Base-by-base conservation (phyloP, 2,888 invertebrate species). In the Metellina segmentata region DNA sequence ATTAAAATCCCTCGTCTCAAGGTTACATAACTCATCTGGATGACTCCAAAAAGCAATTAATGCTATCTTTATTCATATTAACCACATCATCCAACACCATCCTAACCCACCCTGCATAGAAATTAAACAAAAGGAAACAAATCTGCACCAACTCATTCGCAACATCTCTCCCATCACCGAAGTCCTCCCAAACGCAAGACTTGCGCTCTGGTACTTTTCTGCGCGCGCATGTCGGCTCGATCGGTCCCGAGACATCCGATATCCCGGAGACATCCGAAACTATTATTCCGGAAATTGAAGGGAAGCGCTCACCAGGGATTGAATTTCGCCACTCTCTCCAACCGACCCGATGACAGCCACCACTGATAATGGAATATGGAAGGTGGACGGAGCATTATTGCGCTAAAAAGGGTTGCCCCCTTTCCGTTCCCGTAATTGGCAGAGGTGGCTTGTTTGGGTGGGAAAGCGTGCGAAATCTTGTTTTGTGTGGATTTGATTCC, bases 241-340 rank as follows among this genome's bases (percentile, higher is more conserved):
- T 69, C 71, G 81, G 89, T 19, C 87, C 69, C 91, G 91, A 61
- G 92, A 87, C 86, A 92, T 69, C 87, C 90, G 92, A 92, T 92
- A 79, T 81, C 83, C 83, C n/a, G 34, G 89, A 82, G 92, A 90
- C 90, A 92, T 90, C 92, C 79, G 90, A 92, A 81, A 86, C 92
- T 90, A 92, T 92, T 92, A 92, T 90, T 88, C 92, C 92, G 92
- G 92, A 92, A 92, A 92, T 92, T 92, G 92, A 90, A 92, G 92
- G 92, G 87, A 92, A 92, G 90, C 86, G 87, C 83, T 81, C 87
- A 51, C 82, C 83, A 53, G n/a, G 90, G 86, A 87, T 91, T 51
- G 83, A 78, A 78, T 91, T 91, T 91, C 91, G n/a, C 81, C 82
- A 78, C 90, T 78, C 85, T 85, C 90, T 74, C 78, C n/a, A 19